Percentiles rank a stretch among this genome's conserved stretches.
Evolutionary conservation across 2,888 invertebrate species (phyloP).

Genomic region (Phytoseiulus persimilis): DNA sequence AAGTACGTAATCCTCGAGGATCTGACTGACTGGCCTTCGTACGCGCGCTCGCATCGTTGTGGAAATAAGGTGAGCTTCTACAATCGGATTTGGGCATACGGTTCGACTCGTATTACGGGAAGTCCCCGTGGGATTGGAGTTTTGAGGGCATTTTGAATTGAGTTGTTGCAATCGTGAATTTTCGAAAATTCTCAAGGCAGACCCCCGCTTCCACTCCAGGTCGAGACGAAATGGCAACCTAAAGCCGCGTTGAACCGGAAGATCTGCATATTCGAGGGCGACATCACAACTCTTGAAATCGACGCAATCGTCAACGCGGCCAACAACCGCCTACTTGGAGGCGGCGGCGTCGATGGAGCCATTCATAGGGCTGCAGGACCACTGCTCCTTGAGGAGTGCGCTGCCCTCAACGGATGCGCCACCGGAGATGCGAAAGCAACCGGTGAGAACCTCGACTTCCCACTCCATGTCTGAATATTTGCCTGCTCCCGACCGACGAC

Average conservation of each 20-base stretch:
- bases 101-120: neutral
- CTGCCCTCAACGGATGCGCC: slow-evolving; percentile 61
- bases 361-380: slow-evolving; percentile 74
- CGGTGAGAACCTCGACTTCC: slow-evolving; percentile 52
- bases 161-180: neutral
- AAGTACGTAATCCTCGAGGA: slow-evolving; percentile 47
- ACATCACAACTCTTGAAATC: slow-evolving; percentile 73
- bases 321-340: slow-evolving; percentile 64
- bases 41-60: slow-evolving; percentile 43
- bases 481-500: neutral
- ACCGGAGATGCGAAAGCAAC: slow-evolving; percentile 78
- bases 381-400: slow-evolving; percentile 62
- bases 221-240: slow-evolving; percentile 40
- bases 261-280: slow-evolving; percentile 59
- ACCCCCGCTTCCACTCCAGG: neutral
- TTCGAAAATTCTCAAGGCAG: neutral
- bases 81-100: neutral
- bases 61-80: neutral
- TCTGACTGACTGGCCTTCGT: slow-evolving; percentile 48
- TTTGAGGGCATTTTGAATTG: neutral
- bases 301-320: slow-evolving; percentile 87
- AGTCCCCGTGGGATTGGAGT: neutral
- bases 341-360: slow-evolving; percentile 84
- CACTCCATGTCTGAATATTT: neutral
- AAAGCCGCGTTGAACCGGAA: slow-evolving; percentile 48